Conservation (phyloP, 2,113 vertebrate genomes). For the Meriones unguiculatus region DNA sequence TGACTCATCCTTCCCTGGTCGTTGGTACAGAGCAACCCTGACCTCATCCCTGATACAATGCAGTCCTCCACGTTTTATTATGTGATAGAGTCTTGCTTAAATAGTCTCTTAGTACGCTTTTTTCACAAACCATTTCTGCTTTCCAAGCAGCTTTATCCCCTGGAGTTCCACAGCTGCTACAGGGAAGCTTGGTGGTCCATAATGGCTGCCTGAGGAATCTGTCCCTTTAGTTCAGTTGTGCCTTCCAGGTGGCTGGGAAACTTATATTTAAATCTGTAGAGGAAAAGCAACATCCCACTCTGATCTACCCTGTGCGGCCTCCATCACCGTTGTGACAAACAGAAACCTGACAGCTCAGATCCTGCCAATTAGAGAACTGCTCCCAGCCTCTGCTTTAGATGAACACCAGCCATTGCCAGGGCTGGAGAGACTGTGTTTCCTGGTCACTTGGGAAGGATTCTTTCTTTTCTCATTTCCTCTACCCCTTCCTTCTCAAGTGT, state of each 20-base stretch:
- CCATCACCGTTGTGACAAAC: constrained; percentile 10
- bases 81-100: background rate
- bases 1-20: background rate
- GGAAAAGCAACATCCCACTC: constrained; percentile 41
- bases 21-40: background rate
- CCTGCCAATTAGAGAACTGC: constrained; percentile 10
- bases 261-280: constrained; percentile 55
- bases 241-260: constrained; percentile 25
- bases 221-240: background rate
- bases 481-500: constrained; percentile 58
- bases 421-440: constrained; percentile 69
- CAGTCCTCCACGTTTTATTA: background rate
- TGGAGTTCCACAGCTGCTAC: background rate
- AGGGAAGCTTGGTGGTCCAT: background rate
- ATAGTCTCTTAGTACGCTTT: background rate
- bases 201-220: background rate
- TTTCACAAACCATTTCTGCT: background rate
- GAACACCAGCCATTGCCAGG: constrained; percentile 46
- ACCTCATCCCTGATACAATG: background rate
- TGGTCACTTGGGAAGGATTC: constrained; percentile 66
- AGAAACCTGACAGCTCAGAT: constrained; percentile 26
- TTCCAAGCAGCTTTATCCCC: background rate
- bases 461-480: background rate
- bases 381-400: constrained; percentile 40
- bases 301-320: background rate